Conservation (phyloP, 2,797 vertebrate genomes). For the Mallotus villosus region DNA sequence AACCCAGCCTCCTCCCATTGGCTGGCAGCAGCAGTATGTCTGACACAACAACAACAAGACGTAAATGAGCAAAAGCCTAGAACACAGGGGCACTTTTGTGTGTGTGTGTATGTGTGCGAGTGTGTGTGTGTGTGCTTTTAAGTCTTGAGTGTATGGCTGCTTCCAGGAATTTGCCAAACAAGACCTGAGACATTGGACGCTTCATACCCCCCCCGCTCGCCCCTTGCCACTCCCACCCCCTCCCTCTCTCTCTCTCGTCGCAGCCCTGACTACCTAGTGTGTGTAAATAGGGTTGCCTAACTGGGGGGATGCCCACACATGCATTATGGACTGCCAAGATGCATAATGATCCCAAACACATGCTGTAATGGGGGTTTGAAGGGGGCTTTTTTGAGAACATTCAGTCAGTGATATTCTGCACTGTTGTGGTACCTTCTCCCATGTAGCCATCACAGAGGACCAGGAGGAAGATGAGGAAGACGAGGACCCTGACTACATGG, state of each 20-base stretch:
- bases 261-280: constrained; percentile 86
- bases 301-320: constrained; percentile 75
- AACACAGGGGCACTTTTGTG: constrained; percentile 85
- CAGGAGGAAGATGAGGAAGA: constrained; percentile 95
- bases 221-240: not conserved
- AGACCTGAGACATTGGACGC: constrained; percentile 87
- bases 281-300: constrained; percentile 79
- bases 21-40: constrained; percentile 43
- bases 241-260: constrained; percentile 63
- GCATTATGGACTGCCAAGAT: constrained; percentile 81
- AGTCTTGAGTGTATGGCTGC: constrained; percentile 80
- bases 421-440: constrained; percentile 97
- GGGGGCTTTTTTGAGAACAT: constrained; percentile 82
- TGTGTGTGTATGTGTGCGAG: constrained; percentile 70
- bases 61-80: constrained; percentile 71
- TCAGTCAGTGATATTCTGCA: constrained; percentile 86
- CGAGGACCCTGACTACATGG: constrained; percentile 96
- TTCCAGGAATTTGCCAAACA: constrained; percentile 91
- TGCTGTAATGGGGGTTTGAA: constrained; percentile 80
- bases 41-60: constrained; percentile 68
- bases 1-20: constrained; percentile 59
- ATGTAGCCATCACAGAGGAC: constrained; percentile 99
- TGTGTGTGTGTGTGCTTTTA: constrained; percentile 64
- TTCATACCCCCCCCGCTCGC: constrained; percentile 66
- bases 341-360: constrained; percentile 66